These are phyloP conservation scores for Agrenia bidenticulata DNA, from an alignment of 2,888 invertebrate species.

Conservation along the genomic window DNA sequence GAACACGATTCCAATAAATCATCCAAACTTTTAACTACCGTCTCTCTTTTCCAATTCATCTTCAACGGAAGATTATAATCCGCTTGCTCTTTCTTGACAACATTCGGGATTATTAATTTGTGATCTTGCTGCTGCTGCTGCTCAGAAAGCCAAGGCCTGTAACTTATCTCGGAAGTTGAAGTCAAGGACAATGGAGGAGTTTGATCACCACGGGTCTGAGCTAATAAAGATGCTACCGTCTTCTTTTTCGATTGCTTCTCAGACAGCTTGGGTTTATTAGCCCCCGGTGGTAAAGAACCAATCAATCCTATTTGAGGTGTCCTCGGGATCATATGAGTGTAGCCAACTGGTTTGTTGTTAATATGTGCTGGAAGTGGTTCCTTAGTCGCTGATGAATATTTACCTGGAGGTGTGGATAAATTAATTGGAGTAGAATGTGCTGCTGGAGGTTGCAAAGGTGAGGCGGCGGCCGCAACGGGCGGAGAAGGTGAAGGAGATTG, in stretches of 20 bases:
- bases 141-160: background rate
- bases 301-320: conserved; percentile 46
- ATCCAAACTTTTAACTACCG: conserved; percentile 81
- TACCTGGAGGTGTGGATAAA: conserved; percentile 37
- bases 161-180: background rate
- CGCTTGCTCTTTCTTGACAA: conserved; percentile 14
- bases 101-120: conserved; percentile 11
- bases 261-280: conserved; percentile 14
- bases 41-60: conserved; percentile 89
- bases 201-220: conserved; percentile 72
- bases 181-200: background rate
- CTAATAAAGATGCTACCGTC: conserved; percentile 82
- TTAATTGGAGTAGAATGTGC: conserved; percentile 44
- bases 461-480: background rate
- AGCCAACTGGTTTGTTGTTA: conserved; percentile 38
- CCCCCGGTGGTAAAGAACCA: conserved; percentile 6
- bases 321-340: conserved; percentile 49
- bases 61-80: conserved; percentile 68
- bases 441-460: conserved; percentile 21
- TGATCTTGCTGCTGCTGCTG: background rate
- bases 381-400: conserved; percentile 18
- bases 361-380: conserved; percentile 47
- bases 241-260: conserved; percentile 68
- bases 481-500: background rate
- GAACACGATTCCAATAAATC: conserved; percentile 60